These are phyloP conservation scores for Aramus guarauna DNA, from an alignment of 2,113 vertebrate species.

Conservation along the genomic window DNA sequence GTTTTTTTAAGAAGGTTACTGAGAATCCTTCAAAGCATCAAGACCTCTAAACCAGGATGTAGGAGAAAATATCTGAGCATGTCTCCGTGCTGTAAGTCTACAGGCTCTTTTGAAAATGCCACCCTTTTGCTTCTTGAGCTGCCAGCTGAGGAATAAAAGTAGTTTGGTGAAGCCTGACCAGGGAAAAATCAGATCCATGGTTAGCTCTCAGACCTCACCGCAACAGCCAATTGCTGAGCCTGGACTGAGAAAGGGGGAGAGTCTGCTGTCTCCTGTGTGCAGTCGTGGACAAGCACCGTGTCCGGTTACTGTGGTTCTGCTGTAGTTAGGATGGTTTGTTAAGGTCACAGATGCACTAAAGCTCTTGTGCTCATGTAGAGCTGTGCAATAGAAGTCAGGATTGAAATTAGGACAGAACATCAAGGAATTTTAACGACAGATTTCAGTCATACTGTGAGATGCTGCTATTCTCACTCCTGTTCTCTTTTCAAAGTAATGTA, in stretches of 20 bases:
- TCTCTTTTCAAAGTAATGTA: background rate
- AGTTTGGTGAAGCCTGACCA: background rate
- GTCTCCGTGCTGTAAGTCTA: background rate
- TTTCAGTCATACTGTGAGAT: background rate
- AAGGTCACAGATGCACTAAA: background rate
- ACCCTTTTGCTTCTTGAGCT: background rate
- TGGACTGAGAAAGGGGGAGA: background rate
- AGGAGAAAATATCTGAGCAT: background rate
- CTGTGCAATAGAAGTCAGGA: background rate
- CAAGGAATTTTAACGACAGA: background rate
- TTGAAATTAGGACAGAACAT: background rate
- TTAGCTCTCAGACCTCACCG: background rate
- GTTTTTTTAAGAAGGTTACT: background rate
- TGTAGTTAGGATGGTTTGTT: background rate
- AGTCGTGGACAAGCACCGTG: background rate
- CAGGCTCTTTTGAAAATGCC: background rate
- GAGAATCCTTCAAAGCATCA: background rate
- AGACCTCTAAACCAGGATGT: background rate
- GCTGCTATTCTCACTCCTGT: background rate
- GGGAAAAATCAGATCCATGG: background rate
- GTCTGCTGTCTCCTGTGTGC: background rate
- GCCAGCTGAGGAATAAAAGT: background rate
- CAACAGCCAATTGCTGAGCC: background rate
- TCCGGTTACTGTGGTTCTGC: background rate
- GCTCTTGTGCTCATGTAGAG: rapidly evolving